Evolutionary conservation across 2,113 vertebrate genomes (phyloP).

Genomic region (Variabilichromis moorii): DNA sequence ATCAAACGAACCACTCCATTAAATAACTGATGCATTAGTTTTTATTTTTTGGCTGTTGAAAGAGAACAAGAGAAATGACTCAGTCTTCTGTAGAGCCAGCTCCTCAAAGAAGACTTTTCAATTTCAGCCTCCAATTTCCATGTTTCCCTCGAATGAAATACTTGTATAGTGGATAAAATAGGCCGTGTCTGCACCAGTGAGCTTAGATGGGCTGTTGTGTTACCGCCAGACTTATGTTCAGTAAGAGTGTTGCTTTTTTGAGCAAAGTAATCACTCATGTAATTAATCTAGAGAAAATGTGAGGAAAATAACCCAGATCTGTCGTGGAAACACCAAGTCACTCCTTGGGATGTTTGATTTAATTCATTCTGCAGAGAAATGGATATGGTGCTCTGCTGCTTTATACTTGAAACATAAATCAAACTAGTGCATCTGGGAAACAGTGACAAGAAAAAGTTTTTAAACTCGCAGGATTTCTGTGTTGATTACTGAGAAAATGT

Average conservation of each 20-base stretch:
- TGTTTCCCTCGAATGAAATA: constrained; percentile 36
- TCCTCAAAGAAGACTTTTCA: constrained; percentile 47
- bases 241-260: constrained; percentile 45
- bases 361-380: constrained; percentile 46
- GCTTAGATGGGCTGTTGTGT: constrained; percentile 60
- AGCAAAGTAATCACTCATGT: constrained; percentile 75
- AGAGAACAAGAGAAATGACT: constrained; percentile 24
- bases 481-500: background rate
- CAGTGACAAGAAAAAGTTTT: background rate
- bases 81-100: constrained; percentile 6
- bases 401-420: constrained; percentile 44
- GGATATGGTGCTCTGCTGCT: constrained; percentile 5
- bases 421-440: background rate
- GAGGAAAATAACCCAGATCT: constrained; percentile 64
- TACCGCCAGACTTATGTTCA: constrained; percentile 40
- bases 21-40: constrained; percentile 51
- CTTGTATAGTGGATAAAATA: constrained; percentile 42
- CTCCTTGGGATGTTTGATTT: constrained; percentile 65
- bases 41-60: constrained; percentile 3
- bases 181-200: constrained; percentile 54
- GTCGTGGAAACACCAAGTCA: constrained; percentile 44
- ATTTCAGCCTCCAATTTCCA: constrained; percentile 56
- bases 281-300: constrained; percentile 71
- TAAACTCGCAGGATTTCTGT: background rate
- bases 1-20: background rate